Base-by-base conservation (phyloP, 2,113 vertebrate genomes). In the Takifugu bimaculatus region DNA sequence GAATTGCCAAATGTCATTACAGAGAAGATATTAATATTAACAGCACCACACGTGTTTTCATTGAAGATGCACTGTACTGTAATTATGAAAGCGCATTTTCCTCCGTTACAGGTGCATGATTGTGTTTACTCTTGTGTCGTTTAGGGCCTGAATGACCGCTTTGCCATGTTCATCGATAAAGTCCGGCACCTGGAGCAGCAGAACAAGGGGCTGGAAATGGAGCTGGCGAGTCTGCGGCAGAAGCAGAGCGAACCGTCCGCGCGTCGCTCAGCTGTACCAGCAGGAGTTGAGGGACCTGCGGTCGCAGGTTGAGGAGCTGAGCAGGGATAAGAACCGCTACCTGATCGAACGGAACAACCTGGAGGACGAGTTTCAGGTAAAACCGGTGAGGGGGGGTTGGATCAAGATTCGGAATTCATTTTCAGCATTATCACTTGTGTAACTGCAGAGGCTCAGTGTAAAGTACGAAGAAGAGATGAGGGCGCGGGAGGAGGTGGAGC, bases 101-200 rank as follows among this genome's bases (percentile, higher is more conserved):
- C n/a, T 5, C 20, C 2, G 29, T 4, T 20, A n/a, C 6, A 6
- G 26, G 5, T 47, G 7, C 12, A 48, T 10, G 5, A 3, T 29
- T 58, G n/a, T 4, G 2, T 52, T 53, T 20, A 7, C 32, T 42
- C 2, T 65, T 10, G 13, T 48, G 25, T 64, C 25, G 0, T 26
- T 0, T 12, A 87, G 85, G 85, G 93, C 59, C 90, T 95, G 62
- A 94, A 94, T 51, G 93, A 94, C 74, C 92, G 94, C 73, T 94
- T 95, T 57, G 93, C 92, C 2, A 88, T 90, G 76, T 95, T 94
- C 90, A 94, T 94, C 49, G 93, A 94, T 59, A 94, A 92, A 80
- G 93, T 94, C 39, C 91, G 91, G 13, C 90, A 91, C 73, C 83
- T 94, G 81, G 93, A 94, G 82, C 93, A 93, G 70, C 92, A 93